Evolutionary conservation across 2,113 vertebrate genomes (phyloP).

Genomic region (Nycticorax nycticorax): DNA sequence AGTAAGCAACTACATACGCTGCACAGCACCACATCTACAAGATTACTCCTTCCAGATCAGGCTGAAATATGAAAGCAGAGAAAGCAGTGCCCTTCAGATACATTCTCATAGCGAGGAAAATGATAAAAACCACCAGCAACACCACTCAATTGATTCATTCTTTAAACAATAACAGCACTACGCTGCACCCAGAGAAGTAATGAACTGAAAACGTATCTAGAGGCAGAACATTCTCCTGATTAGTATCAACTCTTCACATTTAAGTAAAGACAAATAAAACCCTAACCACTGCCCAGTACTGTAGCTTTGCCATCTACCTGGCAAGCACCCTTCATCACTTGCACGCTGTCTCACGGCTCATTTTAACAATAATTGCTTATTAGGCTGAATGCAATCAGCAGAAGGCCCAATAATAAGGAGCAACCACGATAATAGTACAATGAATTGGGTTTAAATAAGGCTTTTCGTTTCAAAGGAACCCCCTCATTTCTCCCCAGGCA

Average conservation of each 20-base stretch:
- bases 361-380: conserved; percentile 1
- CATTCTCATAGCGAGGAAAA: neutral
- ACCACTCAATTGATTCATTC: neutral
- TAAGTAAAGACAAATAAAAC: neutral
- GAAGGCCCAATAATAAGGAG: neutral
- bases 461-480: neutral
- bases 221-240: neutral
- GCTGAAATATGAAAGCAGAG: neutral
- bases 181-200: neutral
- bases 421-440: neutral
- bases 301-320: neutral
- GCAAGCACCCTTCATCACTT: neutral
- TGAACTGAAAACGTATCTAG: neutral
- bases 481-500: neutral
- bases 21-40: neutral
- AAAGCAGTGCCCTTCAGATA: neutral
- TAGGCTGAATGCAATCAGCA: neutral
- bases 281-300: neutral
- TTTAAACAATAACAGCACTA: neutral
- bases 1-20: neutral
- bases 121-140: neutral
- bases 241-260: neutral
- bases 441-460: neutral
- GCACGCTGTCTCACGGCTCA: neutral
- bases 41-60: neutral